Base-by-base conservation (phyloP, 1,140 invertebrate genomes). In the Probaryconus sp. region DNA sequence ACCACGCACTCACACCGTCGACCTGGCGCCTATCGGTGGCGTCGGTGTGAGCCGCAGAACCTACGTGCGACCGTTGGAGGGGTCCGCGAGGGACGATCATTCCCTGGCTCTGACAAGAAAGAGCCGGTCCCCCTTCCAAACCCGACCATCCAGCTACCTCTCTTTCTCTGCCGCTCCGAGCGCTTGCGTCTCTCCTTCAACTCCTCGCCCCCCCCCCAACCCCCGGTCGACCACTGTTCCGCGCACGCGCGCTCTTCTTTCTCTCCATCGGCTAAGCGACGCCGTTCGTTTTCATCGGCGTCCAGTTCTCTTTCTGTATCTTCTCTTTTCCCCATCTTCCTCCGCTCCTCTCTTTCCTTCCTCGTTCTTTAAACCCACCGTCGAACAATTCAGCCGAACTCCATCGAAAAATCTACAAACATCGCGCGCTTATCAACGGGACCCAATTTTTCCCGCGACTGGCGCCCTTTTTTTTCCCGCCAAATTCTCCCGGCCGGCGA, bases 281-380 rank as follows among this genome's bases (percentile, higher is more conserved):
- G 33, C 30, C 47, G 30, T 35, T 13, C 40, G 9, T 42, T 10
- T 16, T 14, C 11, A 26, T 11, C 28, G 5, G 1, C 5, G 33
- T 38, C 21, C 33, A 11, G 35, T 40, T 45, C 61, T 47, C 63
- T 51, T 56, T 55, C 48, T 28, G 16, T 14, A 28, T 37, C 58
- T 55, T 50, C 60, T 58, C 70, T 73, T 48, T 47, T 47, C 28
- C 17, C 38, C 40, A 17, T 47, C 37, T 40, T 37, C 38, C 28
- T 20, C 51, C 45, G 58, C 50, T 55, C 56, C 51, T 65, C 42
- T 37, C 40, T 31, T 60, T 31, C 45, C n/a, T 42, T 61, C 47
- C 17, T 33, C 17, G 21, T 14, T 31, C 13, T 50, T 14, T 38
- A 50, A 30, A 30, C n/a, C n/a, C n/a, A n/a, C n/a, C n/a, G n/a